A percentile compares a stretch with the other conserved stretches of the same genome.
Conservation (phyloP, 2,888 invertebrate species). For the Thalpophila matura region DNA sequence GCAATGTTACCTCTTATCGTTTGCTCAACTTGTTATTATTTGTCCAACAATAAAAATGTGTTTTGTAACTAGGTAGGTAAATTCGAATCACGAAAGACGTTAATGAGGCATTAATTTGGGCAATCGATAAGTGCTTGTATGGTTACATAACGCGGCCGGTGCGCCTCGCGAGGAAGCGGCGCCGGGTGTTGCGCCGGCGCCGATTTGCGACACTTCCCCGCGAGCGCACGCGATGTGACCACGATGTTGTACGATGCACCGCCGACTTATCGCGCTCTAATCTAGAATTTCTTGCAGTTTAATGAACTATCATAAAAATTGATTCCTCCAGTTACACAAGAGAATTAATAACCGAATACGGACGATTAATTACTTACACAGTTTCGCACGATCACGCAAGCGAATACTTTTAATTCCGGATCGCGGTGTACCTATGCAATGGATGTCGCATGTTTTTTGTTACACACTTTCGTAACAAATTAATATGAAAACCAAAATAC, state of each 20-base stretch:
- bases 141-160: slow-evolving; percentile 21
- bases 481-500: no score
- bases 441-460: neutral
- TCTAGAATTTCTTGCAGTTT: slow-evolving; percentile 43
- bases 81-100: slow-evolving; percentile 2
- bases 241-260: slow-evolving; percentile 23
- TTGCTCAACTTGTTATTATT: slow-evolving; percentile 11
- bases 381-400: slow-evolving; percentile 14
- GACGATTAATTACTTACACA: slow-evolving; percentile 21
- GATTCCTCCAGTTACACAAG: slow-evolving; percentile 34
- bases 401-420: slow-evolving; percentile 22
- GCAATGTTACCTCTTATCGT: neutral
- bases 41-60: neutral
- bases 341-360: slow-evolving; percentile 11
- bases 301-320: slow-evolving; percentile 38
- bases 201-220: slow-evolving; percentile 48
- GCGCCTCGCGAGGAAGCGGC: slow-evolving; percentile 31
- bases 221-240: slow-evolving; percentile 37
- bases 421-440: neutral
- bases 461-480: neutral
- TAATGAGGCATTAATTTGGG: slow-evolving; percentile 8
- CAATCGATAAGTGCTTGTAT: slow-evolving; percentile 13
- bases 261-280: slow-evolving; percentile 42
- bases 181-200: slow-evolving; percentile 18
- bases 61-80: neutral